These are phyloP conservation scores for Crocidura indochinensis DNA, from an alignment of 2,797 vertebrate species.

Conservation along the genomic window DNA sequence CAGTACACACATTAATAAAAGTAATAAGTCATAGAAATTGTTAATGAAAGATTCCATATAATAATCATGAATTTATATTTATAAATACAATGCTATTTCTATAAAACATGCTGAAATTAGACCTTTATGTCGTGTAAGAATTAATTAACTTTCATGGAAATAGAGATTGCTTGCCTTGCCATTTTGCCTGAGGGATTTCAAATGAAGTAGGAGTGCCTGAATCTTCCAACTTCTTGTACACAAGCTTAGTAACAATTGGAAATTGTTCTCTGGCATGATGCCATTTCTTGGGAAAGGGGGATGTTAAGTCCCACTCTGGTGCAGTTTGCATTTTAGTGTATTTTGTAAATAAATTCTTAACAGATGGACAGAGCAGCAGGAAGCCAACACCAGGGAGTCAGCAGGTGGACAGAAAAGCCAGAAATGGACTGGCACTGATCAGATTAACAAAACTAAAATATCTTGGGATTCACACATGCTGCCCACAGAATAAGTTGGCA, in stretches of 20 bases:
- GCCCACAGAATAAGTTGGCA: conserved; percentile 84
- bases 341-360: conserved; percentile 90
- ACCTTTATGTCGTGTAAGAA: not conserved
- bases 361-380: conserved; percentile 90
- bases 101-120: conserved; percentile 27
- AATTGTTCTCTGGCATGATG: conserved; percentile 72
- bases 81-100: not conserved
- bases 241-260: conserved; percentile 76
- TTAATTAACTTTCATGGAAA: conserved; percentile 4
- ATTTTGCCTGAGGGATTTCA: conserved; percentile 61
- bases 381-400: conserved; percentile 88
- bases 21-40: not conserved
- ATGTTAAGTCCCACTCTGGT: conserved; percentile 75
- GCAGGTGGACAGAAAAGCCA: conserved; percentile 90
- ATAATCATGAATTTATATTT: conserved; percentile 36
- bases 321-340: conserved; percentile 85
- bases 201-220: conserved; percentile 57
- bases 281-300: conserved; percentile 66
- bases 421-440: conserved; percentile 89
- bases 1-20: not conserved
- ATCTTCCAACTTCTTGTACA: conserved; percentile 73
- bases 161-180: conserved; percentile 11
- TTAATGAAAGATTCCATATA: not conserved
- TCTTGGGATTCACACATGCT: conserved; percentile 89
- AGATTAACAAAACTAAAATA: conserved; percentile 89